Base-by-base conservation (phyloP, 2,888 invertebrate species). In the Sminthurides aquaticus region DNA sequence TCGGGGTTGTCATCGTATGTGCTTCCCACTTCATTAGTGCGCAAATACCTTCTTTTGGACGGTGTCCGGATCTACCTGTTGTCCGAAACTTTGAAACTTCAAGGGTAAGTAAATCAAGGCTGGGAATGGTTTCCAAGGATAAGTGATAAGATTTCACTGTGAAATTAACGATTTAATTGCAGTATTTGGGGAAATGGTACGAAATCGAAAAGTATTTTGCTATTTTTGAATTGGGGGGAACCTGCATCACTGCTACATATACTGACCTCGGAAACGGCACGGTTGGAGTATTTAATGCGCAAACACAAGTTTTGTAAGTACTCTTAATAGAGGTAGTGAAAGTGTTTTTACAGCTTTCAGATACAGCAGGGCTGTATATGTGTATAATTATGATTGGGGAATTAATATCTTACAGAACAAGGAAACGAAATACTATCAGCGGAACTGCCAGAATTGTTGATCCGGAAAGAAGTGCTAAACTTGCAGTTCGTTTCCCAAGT, bases 151-250 rank as follows among this genome's bases (percentile, higher is more conserved):
- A 22, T 52, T n/a, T 52, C 20, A 20, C 27, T 57, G 3, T 20
- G 25, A 3, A 24, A 3, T n/a, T 55, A 55, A 24, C 25, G 22
- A n/a, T 5, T 57, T 3, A 3, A 28, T 20, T 54, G 2, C 80
- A 88, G 88, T 88, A 87, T 75, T 76, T 86, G 76, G 90, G 90
- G 49, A 84, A 84, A 75, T 90, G 90, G 90, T 90, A 86, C 76
- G 90, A 90, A 78, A 83, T 84, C 22, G 85, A 87, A 74, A 85
- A 86, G 75, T 90, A 89, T 78, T 88, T 88, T 75, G 85, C 87
- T 54, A 75, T 87, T n/a, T 87, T 88, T 77, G 86, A 90, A 78
- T 78, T 87, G 8, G 87, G 86, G 2, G 87, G 87, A 29, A 86
- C 85, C 75, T 90, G 90, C 76, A 85, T 88, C 60, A 85, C 85